A percentile compares a stretch with the other conserved stretches of the same genome.
phyloP scores from a whole-genome alignment of 2,113 vertebrate species.

The Typhlomys cinereus region DNA sequence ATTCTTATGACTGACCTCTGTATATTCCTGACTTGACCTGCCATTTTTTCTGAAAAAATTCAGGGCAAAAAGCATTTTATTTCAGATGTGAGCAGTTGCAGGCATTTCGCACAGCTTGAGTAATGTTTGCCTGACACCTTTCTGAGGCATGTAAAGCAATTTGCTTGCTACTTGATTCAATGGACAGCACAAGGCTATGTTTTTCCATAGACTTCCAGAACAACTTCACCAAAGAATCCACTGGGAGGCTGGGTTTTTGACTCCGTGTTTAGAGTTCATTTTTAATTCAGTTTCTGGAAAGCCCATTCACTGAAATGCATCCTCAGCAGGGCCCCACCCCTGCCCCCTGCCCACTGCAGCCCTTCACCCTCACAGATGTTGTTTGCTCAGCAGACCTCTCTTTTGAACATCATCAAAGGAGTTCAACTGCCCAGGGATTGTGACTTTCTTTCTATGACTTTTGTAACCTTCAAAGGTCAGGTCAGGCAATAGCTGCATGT shows the following conservation, averaged over 20 bases:
- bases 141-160: background rate
- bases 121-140: background rate
- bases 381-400: background rate
- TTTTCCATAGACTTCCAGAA: background rate
- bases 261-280: background rate
- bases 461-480: slow-evolving; percentile 9
- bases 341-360: background rate
- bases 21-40: background rate
- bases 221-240: background rate
- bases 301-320: slow-evolving; percentile 23
- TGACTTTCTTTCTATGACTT: slow-evolving; percentile 43
- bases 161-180: background rate
- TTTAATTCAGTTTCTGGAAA: background rate
- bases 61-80: background rate
- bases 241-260: no score
- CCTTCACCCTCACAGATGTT: no score
- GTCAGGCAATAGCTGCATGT: background rate
- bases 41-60: background rate
- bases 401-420: background rate
- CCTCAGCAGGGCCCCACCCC: background rate
- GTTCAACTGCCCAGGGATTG: background rate
- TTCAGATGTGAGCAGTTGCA: background rate
- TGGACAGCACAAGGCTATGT: background rate
- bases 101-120: background rate
- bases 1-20: background rate